Base-by-base conservation (phyloP, 2,888 invertebrate genomes). In the Hemithea aestivaria region DNA sequence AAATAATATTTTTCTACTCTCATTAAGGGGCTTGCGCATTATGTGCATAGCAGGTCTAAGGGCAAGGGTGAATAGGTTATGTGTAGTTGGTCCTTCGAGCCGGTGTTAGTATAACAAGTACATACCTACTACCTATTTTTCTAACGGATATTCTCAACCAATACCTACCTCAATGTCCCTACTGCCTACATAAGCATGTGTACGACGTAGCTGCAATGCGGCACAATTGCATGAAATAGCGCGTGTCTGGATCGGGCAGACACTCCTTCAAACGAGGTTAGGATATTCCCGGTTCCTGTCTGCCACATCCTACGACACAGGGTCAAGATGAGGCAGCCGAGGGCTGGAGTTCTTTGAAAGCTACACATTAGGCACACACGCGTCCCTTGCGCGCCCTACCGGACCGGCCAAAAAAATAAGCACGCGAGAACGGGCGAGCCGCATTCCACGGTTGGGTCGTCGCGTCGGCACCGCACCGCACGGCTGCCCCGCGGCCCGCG, bases 381-480 rank as follows among this genome's bases (percentile, higher is more conserved):
- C 31, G 35, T 33, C 35, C 62, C 57, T 62, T 56, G 58, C 56
- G 60, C 61, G 62, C 61, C 70, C 66, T 65, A 63, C 41, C 31
- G 52, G 51, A 48, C 63, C 60, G 58, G 64, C 65, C 65, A 74
- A 79, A 80, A 77, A 77, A 80, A 69, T 63, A 67, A 67, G 66
- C 64, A 69, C 66, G 70, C 74, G 71, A 73, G 75, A 81, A 76
- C 77, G 68, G 71, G 77, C 80, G 72, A 73, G 81, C 75, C 78
- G 73, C 83, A 82, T 82, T 82, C 82, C 81, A 70, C 74, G 74
- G 77, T 75, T 78, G 72, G 81, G 81, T 79, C 80, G 82, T 71
- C 16, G 16, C 70, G 68, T 59, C 58, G 23, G 34, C 66, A 57
- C 51, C 65, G 48, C 64, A 53, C 49, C 40, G 43, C 48, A 38